Base-by-base conservation (phyloP, 2,797 vertebrate genomes). In the Momotus momota region DNA sequence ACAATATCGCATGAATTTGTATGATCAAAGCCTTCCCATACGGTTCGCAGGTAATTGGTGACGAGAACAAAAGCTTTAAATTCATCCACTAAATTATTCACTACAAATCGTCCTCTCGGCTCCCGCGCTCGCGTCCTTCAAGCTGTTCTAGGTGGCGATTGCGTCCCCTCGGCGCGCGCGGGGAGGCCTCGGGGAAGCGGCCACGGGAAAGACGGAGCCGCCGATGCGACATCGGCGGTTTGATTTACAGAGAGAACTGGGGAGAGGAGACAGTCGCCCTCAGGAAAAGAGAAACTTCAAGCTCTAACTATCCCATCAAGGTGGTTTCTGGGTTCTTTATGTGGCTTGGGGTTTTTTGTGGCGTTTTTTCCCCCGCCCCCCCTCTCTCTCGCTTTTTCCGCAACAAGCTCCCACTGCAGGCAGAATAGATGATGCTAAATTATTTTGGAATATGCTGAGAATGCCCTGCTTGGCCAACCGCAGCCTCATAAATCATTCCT, bases 401-500 rank as follows among this genome's bases (percentile, higher is more conserved):
- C 73, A 83, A 72, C 70, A 46, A 87, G 72, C 69, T 60, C 58
- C 81, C 43, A 74, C 92, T 72, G 89, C 83, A 87, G 93, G 90
- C 95, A 81, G 89, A 95, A 90, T 74, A 81, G 88, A 90, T 64
- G 92, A 49, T 79, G 78, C 82, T 95, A 86, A 97, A 95, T 96
- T 95, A 95, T 91, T 95, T 86, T 84, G 94, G 97, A 97, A 96
- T 96, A 93, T 87, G 90, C 93, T 74, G 90, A 95, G 82, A 95
- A 66, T 86, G 88, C 93, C 94, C 94, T 95, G 96, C 96, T 78
- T 86, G 81, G 90, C 93, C 94, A 90, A 94, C 64, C 29, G 4
- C 89, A 95, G 87, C 81, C 95, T 97, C 97, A 97, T 97, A 96
- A 97, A 97, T 97, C 97, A 97, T 94, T 96, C 70, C 84, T 95